These are phyloP conservation scores for Rallus crepitans DNA, from an alignment of 2,797 vertebrate genomes.

Conservation along the genomic window DNA sequence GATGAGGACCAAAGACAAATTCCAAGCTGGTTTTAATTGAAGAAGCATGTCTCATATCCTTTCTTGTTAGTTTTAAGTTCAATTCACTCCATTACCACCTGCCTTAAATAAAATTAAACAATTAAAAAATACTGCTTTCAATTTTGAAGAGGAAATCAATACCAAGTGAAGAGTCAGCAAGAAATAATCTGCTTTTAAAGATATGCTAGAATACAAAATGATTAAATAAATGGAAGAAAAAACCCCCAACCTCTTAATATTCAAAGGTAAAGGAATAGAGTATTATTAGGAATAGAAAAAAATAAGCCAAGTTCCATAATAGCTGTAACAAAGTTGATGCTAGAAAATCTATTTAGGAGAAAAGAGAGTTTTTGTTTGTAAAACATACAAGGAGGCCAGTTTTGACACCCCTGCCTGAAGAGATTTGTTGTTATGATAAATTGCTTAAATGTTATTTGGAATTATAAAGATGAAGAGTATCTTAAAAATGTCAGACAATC, in stretches of 20 bases:
- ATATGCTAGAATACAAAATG: not conserved
- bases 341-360: not conserved
- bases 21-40: not conserved
- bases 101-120: not conserved
- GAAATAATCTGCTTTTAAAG: not conserved
- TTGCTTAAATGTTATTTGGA: slow-evolving; percentile 38
- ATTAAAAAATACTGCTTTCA: not conserved
- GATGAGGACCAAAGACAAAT: not conserved
- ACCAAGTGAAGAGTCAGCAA: not conserved
- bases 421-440: slow-evolving; percentile 48
- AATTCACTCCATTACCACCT: not conserved
- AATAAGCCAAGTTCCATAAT: not conserved
- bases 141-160: not conserved
- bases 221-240: not conserved
- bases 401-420: slow-evolving; percentile 44
- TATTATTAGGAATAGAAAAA: not conserved
- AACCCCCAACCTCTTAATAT: not conserved
- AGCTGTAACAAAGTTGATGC: not conserved
- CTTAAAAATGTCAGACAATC: slow-evolving; percentile 48
- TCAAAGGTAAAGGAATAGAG: not conserved
- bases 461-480: not conserved
- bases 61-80: not conserved
- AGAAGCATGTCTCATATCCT: not conserved
- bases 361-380: not conserved
- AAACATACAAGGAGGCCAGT: slow-evolving; percentile 10